These are phyloP conservation scores for Porites rus DNA, from an alignment of 92 coral and sea anemone species.

Conservation along the genomic window DNA sequence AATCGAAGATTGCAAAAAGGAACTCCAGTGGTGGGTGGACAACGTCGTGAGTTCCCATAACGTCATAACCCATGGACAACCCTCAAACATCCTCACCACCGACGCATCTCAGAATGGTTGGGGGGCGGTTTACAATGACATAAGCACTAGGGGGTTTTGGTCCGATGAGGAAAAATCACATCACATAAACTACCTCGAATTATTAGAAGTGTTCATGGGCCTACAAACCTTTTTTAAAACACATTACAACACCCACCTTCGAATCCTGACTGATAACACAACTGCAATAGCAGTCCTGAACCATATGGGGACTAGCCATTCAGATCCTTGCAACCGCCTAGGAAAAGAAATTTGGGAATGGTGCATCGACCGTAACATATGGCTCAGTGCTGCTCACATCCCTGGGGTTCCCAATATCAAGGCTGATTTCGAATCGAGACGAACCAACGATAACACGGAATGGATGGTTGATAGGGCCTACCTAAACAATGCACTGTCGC, in stretches of 20 bases:
- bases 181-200: no score
- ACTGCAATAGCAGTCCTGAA: constrained; percentile 27
- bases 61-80: not conserved
- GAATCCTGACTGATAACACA: constrained; percentile 21
- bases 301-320: constrained; percentile 42
- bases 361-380: constrained; percentile 10
- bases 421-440: constrained; percentile 20
- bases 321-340: constrained; percentile 7
- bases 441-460: not conserved
- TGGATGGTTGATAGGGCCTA: constrained; percentile 3
- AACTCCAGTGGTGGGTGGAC: constrained; percentile 28
- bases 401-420: constrained; percentile 14
- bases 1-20: constrained; percentile 11
- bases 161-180: not conserved
- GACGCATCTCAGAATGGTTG: constrained; percentile 6
- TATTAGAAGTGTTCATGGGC: not conserved
- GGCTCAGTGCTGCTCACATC: constrained; percentile 43
- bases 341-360: constrained; percentile 34
- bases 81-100: constrained; percentile 12
- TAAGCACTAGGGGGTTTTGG: constrained; percentile 8
- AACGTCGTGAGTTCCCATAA: not conserved
- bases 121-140: constrained; percentile 14
- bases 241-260: not conserved
- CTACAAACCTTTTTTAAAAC: not conserved
- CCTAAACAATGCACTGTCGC: not conserved